Evolutionary conservation across 2,797 vertebrate species (phyloP).

Genomic region (Lycodopsis pacificus): DNA sequence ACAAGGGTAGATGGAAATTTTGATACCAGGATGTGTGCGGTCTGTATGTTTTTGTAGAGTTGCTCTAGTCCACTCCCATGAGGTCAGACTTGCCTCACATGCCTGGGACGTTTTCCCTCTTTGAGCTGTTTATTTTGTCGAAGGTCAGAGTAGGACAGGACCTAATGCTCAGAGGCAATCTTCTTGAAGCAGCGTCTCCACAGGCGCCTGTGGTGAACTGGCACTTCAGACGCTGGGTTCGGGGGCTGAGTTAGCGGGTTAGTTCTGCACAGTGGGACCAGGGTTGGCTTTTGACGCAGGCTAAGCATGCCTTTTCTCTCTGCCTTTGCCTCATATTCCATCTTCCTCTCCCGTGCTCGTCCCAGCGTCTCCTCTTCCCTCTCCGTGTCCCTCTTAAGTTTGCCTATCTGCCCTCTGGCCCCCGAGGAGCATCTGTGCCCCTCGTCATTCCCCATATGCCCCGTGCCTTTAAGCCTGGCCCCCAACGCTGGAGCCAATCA

Average conservation of each 20-base stretch:
- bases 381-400: constrained; percentile 64
- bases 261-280: constrained; percentile 55
- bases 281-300: constrained; percentile 51
- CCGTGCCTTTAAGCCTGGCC: constrained; percentile 74
- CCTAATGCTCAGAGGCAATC: constrained; percentile 56
- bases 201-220: constrained; percentile 44
- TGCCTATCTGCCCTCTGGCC: constrained; percentile 71
- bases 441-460: constrained; percentile 78
- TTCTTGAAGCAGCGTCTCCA: constrained; percentile 43
- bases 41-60: constrained; percentile 1
- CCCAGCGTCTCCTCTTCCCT: constrained; percentile 42
- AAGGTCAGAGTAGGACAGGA: constrained; percentile 66
- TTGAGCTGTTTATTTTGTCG: constrained; percentile 50
- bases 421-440: constrained; percentile 78
- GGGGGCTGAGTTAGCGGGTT: constrained; percentile 41
- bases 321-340: constrained; percentile 32
- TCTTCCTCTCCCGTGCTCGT: constrained; percentile 37
- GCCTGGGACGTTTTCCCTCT: constrained; percentile 28
- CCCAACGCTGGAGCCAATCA: constrained; percentile 67
- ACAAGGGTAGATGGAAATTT: neutral
- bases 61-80: constrained; percentile 1
- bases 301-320: constrained; percentile 27
- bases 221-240: constrained; percentile 41
- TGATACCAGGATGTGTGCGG: neutral
- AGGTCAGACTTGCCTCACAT: constrained; percentile 13